Evolutionary conservation across 2,888 invertebrate species (phyloP), one percentile per base, ranked within the genome.

Genomic region (Axea sp.): DNA sequence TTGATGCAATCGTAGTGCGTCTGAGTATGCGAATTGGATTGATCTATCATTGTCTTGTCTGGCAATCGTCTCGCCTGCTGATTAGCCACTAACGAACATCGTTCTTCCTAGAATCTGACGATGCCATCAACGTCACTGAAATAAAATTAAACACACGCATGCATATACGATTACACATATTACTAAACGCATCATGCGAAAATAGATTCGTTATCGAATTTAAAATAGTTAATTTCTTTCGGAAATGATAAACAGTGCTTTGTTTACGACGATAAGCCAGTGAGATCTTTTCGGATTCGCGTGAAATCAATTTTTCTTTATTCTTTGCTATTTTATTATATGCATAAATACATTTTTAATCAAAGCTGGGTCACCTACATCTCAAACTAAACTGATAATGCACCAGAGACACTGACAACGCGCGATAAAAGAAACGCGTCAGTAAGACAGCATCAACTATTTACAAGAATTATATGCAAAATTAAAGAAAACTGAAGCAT

Each of bases 1-100:
- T 69, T 41, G 53, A 62, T 31, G 51, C 37, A 43, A 68, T 41
- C 62, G 43, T 55, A 65, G 62, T 55, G 60, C 57, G 67, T 75
- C 75, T 79, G 82, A 79, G 81, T 82, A 83, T 82, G 80, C 81
- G 83, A 86, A 85, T 86, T 86, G 85, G 86, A 87, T 87, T 87
- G 86, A 85, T 86, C 84, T 84, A 84, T 85, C 84, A 86, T 87
- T 86, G 84, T 79, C 81, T 83, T 78, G 87, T 87, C 87, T 87
- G 86, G 84, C 84, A 78, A 78, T 77, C 81, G 86, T 87, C 87
- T 87, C 83, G 87, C 79, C 83, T 80, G 82, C 76, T 83, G 82
- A 87, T 86, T 84, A 80, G 68, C 53, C 67, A 79, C 78, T 67
- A 76, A 77, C 82, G 77, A 83, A 80, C 81, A 81, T 82, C 80